Base-by-base conservation (phyloP, 2,113 vertebrate species). In the human region DNA sequence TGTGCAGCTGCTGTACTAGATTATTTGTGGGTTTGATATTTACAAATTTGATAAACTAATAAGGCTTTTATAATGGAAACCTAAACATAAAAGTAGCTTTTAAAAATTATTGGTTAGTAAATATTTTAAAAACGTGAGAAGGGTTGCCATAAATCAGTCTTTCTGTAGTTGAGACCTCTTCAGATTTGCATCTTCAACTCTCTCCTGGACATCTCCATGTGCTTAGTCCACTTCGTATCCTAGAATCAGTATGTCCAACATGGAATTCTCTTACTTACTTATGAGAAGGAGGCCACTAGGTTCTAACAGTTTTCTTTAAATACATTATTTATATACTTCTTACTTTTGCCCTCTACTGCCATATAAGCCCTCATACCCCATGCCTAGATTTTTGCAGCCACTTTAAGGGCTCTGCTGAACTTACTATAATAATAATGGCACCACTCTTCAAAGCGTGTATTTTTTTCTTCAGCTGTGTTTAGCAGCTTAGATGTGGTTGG, bases 1-100 rank as follows among this genome's bases (percentile, higher is more conserved):
- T 57, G 6, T 92, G 11, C 11, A 79, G n/a, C 92, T 95, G 11
- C 2, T 95, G 9, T 80, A 57, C 25, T 87, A 48, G 48, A 92
- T 66, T 91, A n/a, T 83, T 90, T 95, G 50, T 93, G 57, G n/a
- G 22, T 66, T 89, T 92, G 64, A 55, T 25, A 30, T 40, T 87
- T 82, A 93, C 16, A 90, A 12, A 57, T 94, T 95, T 96, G 79
- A 20, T 91, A 66, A 95, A 79, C 4, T 25, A 45, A 35, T 89
- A 80, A 17, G 64, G 25, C 4, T 78, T 89, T 94, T 95, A 45
- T 78, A 87, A 43, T 72, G 81, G 57, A 97, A 91, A 85, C 66
- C 9, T 75, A 75, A 85, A 80, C 79, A 30, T 83, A 50, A 68
- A 86, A 80, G n/a, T 89, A 89, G 45, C 11, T 88, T 88, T 90